phyloP scores from a whole-genome alignment of 2,113 vertebrate genomes.

The Marmota flaviventris region DNA sequence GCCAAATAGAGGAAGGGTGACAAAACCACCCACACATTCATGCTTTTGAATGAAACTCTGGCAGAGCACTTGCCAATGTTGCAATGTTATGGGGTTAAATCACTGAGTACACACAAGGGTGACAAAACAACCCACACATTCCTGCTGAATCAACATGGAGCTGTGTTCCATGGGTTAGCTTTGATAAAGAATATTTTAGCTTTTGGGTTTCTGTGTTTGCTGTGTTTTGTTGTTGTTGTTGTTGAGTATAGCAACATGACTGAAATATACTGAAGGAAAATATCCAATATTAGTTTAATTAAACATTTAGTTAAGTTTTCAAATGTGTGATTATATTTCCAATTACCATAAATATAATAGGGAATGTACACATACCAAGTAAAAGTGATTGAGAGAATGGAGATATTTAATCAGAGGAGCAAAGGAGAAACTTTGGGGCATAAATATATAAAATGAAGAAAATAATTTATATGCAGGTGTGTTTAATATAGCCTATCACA shows the following conservation, averaged over 20 bases:
- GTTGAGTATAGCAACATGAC: background rate
- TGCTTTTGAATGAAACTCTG: too few species aligned
- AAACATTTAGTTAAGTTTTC: constrained; percentile 64
- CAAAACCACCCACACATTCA: background rate
- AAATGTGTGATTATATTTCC: constrained; percentile 32
- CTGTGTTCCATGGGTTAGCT: background rate
- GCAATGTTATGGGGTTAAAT: too few species aligned
- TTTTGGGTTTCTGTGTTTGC: background rate
- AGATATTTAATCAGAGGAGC: background rate
- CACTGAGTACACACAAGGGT: too few species aligned
- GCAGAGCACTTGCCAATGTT: too few species aligned
- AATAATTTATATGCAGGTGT: too few species aligned
- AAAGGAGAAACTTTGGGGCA: constrained; percentile 18
- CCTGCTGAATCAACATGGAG: constrained; percentile 29
- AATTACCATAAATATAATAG: background rate
- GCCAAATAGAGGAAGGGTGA: background rate
- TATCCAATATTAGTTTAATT: background rate
- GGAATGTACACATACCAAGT: background rate
- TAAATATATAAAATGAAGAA: background rate
- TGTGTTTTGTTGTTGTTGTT: too few species aligned
- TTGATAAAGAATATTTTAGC: background rate
- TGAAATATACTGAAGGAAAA: constrained; percentile 35
- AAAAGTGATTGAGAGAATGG: constrained; percentile 29
- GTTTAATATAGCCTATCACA: too few species aligned
- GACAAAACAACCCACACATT: too few species aligned